phyloP scores from a whole-genome alignment of 2,888 invertebrate species.

The Taphrorychus bicolor region DNA sequence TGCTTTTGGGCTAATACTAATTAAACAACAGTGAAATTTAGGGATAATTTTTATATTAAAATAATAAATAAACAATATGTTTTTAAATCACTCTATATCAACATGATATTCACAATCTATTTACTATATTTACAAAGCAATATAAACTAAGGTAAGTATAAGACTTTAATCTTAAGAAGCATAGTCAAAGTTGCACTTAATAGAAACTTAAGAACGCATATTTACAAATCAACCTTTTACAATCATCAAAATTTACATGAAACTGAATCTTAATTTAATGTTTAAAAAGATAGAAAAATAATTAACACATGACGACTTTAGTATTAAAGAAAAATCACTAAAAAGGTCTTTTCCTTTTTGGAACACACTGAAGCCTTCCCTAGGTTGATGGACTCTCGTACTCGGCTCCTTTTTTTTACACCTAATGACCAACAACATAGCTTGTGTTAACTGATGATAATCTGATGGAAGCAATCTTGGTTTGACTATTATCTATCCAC shows the following conservation, averaged over 20 bases:
- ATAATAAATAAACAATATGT: slow-evolving; percentile 40
- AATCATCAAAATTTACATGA: slow-evolving; percentile 31
- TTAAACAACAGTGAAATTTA: not conserved
- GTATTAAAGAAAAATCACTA: slow-evolving; percentile 26
- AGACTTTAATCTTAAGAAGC: slow-evolving; percentile 39
- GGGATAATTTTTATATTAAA: slow-evolving; percentile 33
- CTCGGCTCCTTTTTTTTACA: slow-evolving; percentile 46
- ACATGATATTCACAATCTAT: slow-evolving; percentile 46
- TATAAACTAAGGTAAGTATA: slow-evolving; percentile 30
- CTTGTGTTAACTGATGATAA: slow-evolving; percentile 48
- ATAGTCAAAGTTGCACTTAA: slow-evolving; percentile 35
- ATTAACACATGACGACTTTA: slow-evolving; percentile 22
- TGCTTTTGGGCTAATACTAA: too few relatives aligned
- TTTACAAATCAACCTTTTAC: slow-evolving; percentile 27
- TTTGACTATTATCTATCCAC: not conserved
- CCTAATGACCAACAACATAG: slow-evolving; percentile 52
- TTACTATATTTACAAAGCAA: slow-evolving; percentile 42
- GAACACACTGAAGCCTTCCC: slow-evolving; percentile 20
- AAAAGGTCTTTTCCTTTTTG: slow-evolving; percentile 30
- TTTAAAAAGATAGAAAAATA: slow-evolving; percentile 21
- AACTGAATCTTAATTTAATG: slow-evolving; percentile 23
- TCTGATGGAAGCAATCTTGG: not conserved
- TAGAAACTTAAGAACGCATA: slow-evolving; percentile 16
- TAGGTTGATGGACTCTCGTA: slow-evolving; percentile 11
- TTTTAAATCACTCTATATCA: slow-evolving; percentile 38